Evolutionary conservation across 1,140 invertebrate species (phyloP), one percentile per base, ranked within the genome.

Genomic region (Cotesia chilonis): DNA sequence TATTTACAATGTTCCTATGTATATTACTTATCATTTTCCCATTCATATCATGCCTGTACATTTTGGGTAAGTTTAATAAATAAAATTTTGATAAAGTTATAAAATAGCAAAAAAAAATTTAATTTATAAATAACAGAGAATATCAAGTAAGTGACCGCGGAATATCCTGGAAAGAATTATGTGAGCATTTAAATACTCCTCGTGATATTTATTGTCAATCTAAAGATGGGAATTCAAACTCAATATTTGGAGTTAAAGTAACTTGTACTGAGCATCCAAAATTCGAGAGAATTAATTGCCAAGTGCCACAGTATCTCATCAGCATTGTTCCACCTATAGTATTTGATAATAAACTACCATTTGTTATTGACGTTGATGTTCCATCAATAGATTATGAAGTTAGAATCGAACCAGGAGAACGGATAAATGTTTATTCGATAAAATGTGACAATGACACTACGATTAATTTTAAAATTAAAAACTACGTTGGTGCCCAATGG

Each of bases 81-180:
- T 36, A 4, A 5, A 35, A 60, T 60, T 20, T 41, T 14, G n/a
- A 55, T 55, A 17, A 70, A 38, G 3, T 70, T 70, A 74, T 60
- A 17, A 61, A 59, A 17, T 3, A 64, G 28, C 20, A 41, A 74
- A 65, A 66, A 28, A 74, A 35, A 67, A 36, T 52, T 41, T 35
- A 6, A 47, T 47, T 47, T 47, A 47, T 47, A 47, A 47, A 20
- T 59, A 68, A 71, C 76, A 91, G 88, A 73, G 91, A 90, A 68
- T 92, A 92, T 81, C 89, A 92, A 77, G 89, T 92, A 0, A 92
- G 92, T 54, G 89, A 89, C 6, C 89, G 89, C 73, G 91, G 91
- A 7, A 89, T 95, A 9, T 95, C 92, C 90, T 96, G 94, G 94
- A 91, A 91, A 85, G 94, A 95, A 72, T 85, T 95, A 60, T 90